Evolutionary conservation across 2,888 invertebrate genomes (phyloP).

Genomic region (Andricus curvator): DNA sequence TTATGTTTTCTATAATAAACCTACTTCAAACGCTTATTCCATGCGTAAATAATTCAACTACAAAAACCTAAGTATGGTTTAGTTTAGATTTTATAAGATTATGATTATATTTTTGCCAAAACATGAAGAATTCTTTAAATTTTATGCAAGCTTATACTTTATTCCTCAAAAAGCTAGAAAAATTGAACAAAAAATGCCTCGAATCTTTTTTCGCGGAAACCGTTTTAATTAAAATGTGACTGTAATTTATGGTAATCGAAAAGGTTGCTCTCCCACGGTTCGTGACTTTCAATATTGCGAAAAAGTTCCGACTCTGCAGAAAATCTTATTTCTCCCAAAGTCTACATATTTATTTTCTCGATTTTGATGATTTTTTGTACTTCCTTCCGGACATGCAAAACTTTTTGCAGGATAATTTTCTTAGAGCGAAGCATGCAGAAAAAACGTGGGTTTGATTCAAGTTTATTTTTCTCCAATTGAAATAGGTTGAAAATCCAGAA

Average conservation of each 20-base stretch:
- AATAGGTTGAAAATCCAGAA: too few species aligned
- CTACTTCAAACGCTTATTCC: too few species aligned
- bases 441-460: conserved; percentile 11
- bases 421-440: not conserved
- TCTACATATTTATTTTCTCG: conserved; percentile 39
- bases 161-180: not conserved
- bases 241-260: conserved; percentile 58
- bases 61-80: too few species aligned
- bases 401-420: not conserved
- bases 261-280: conserved; percentile 47
- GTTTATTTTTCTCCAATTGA: too few species aligned
- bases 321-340: conserved; percentile 48
- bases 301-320: conserved; percentile 46
- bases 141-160: not conserved
- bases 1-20: too few species aligned
- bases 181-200: not conserved
- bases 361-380: not conserved
- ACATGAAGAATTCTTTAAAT: not conserved
- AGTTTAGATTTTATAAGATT: too few species aligned
- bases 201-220: conserved; percentile 44
- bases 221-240: conserved; percentile 58
- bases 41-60: too few species aligned
- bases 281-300: conserved; percentile 44
- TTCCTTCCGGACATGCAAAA: not conserved
- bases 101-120: too few species aligned